These are phyloP conservation scores for Gobiocypris rarus DNA, from an alignment of 2,113 vertebrate genomes.

Conservation along the genomic window DNA sequence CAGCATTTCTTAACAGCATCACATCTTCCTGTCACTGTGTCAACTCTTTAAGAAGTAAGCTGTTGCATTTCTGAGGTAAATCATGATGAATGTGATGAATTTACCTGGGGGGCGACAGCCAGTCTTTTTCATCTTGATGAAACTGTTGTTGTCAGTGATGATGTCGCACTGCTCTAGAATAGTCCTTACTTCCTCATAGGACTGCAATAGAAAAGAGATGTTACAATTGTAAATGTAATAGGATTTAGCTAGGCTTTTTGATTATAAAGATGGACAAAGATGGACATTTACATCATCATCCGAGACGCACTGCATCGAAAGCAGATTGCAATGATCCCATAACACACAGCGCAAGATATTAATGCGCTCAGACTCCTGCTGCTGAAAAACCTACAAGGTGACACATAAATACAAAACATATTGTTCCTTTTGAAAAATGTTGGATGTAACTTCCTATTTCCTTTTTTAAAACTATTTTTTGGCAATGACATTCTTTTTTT, in stretches of 20 bases:
- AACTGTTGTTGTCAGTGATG: constrained; percentile 81
- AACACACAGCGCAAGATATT: constrained; percentile 84
- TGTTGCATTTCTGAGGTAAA: background rate
- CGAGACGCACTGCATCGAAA: constrained; percentile 89
- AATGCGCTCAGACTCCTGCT: constrained; percentile 89
- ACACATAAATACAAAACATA: background rate
- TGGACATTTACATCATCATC: constrained; percentile 83
- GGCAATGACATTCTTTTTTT: background rate
- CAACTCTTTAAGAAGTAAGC: background rate
- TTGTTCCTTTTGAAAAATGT: background rate
- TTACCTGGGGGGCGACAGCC: constrained; percentile 83
- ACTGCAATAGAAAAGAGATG: constrained; percentile 69
- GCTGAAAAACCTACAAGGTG: constrained; percentile 85
- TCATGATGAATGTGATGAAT: background rate
- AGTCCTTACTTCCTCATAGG: constrained; percentile 86
- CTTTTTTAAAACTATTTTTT: background rate
- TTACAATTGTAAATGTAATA: background rate
- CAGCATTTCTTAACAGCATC: background rate
- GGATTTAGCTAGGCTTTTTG: background rate
- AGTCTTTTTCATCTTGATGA: constrained; percentile 85
- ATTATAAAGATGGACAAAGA: background rate
- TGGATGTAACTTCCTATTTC: background rate
- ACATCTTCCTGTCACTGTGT: background rate
- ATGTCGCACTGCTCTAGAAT: constrained; percentile 83
- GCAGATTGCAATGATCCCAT: constrained; percentile 95